These are phyloP conservation scores for Anguilla obscura DNA, from an alignment of 2,797 vertebrate genomes.

Conservation along the genomic window DNA sequence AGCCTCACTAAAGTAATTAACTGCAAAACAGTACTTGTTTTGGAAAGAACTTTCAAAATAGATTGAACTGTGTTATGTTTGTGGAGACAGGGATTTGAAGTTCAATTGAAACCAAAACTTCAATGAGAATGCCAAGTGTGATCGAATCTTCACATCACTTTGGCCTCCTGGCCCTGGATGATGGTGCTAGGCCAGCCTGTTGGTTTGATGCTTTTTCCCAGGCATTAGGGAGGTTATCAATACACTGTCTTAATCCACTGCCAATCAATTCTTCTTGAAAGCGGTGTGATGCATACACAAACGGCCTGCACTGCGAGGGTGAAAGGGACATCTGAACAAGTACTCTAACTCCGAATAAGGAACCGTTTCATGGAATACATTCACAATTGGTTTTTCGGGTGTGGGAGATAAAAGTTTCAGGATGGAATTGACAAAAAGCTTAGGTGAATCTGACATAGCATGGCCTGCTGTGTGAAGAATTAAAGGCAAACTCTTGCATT, in stretches of 20 bases:
- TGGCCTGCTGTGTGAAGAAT: background rate
- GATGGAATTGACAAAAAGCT: background rate
- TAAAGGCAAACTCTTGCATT: background rate
- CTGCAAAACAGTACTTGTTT: background rate
- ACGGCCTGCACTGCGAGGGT: constrained; percentile 48
- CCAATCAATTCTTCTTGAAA: constrained; percentile 76
- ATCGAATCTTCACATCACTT: constrained; percentile 14
- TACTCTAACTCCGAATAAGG: constrained; percentile 34
- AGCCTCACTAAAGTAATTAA: background rate
- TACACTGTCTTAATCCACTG: constrained; percentile 73
- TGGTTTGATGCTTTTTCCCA: constrained; percentile 68
- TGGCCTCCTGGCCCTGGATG: constrained; percentile 10
- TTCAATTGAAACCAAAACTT: background rate
- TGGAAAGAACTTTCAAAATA: constrained; percentile 9
- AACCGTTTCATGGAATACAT: background rate
- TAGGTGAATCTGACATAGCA: background rate
- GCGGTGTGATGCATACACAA: constrained; percentile 78
- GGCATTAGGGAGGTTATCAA: constrained; percentile 71
- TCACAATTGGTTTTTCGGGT: constrained; percentile 52
- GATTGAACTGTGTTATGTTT: constrained; percentile 7
- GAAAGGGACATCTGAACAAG: constrained; percentile 64
- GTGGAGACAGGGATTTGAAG: constrained; percentile 11
- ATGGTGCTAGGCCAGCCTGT: constrained; percentile 4
- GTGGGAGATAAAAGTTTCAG: constrained; percentile 51
- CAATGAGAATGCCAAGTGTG: constrained; percentile 20